These are phyloP conservation scores for Drosophila micromelanica DNA, from an alignment of 1,140 invertebrate species.

Conservation along the genomic window DNA sequence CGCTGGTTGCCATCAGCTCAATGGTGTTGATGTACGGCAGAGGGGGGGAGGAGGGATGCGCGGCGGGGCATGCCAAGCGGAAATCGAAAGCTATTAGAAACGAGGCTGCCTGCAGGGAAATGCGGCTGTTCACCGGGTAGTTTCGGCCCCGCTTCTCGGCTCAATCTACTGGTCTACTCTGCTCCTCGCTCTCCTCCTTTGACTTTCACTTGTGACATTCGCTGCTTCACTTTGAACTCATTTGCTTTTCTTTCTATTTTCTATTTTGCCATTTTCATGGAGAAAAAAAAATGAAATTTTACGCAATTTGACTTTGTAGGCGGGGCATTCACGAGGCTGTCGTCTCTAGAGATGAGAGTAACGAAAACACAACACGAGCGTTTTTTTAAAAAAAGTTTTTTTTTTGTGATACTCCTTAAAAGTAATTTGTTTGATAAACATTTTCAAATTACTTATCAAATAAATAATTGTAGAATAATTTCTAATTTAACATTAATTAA, in stretches of 20 bases:
- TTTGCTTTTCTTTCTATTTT: conserved; percentile 49
- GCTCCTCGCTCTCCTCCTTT: not conserved
- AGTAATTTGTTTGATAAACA: no score
- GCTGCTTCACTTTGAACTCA: conserved; percentile 54
- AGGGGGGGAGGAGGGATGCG: no score
- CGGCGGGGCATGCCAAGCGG: conserved; percentile 43
- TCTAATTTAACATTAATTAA: no score
- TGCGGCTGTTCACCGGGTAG: conserved; percentile 14
- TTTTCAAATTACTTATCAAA: no score
- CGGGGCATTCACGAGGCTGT: conserved; percentile 28
- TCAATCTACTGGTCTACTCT: not conserved
- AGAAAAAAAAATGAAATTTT: conserved; percentile 23
- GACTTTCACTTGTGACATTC: no score
- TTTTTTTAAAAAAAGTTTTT: no score
- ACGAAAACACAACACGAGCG: no score
- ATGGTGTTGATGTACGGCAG: conserved; percentile 6
- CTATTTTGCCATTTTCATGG: conserved; percentile 33
- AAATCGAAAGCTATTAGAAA: conserved; percentile 77
- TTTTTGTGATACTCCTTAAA: no score
- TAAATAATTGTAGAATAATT: no score
- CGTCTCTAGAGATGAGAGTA: conserved; percentile 4
- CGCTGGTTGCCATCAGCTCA: conserved; percentile 53
- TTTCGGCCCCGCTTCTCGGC: conserved; percentile 38
- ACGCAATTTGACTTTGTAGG: conserved; percentile 58
- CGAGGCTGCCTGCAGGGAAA: conserved; percentile 48